Percentiles rank a stretch among this genome's conserved stretches.
These are phyloP conservation scores for Macquaria australasica DNA, from an alignment of 2,113 vertebrate species.

Conservation along the genomic window DNA sequence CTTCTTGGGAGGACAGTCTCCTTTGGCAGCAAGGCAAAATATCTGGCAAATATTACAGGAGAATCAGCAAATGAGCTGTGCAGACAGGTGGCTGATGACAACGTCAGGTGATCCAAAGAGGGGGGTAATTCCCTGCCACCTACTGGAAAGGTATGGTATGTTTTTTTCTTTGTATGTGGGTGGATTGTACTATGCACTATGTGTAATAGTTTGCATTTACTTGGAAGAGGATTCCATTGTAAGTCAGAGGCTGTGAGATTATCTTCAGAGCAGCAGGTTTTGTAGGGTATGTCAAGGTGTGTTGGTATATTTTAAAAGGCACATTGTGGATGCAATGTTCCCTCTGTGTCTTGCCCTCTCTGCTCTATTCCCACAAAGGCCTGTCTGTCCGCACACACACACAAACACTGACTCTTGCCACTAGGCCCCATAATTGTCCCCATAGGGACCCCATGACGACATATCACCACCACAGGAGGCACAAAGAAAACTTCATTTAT, in stretches of 20 bases:
- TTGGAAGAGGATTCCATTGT: slow-evolving; percentile 4
- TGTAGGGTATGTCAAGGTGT: slow-evolving; percentile 21
- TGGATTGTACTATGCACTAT: neutral
- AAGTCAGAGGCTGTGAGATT: slow-evolving; percentile 28
- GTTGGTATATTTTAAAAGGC: slow-evolving; percentile 39
- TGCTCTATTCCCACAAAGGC: slow-evolving; percentile 39
- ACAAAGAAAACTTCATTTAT: slow-evolving; percentile 68
- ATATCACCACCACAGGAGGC: slow-evolving; percentile 63
- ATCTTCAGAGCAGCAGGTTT: slow-evolving; percentile 34
- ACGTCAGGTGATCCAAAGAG: neutral
- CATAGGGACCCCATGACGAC: slow-evolving; percentile 73
- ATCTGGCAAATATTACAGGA: neutral
- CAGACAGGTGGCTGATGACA: too few species aligned
- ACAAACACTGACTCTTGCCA: slow-evolving; percentile 42
- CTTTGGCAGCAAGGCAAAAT: neutral
- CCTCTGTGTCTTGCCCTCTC: slow-evolving; percentile 24
- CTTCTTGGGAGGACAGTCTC: neutral
- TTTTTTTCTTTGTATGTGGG: neutral
- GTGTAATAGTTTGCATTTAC: neutral
- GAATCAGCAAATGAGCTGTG: neutral
- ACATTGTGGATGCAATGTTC: neutral
- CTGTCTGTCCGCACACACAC: slow-evolving; percentile 41
- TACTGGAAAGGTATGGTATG: neutral
- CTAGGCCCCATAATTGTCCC: slow-evolving; percentile 79
- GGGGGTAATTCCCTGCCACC: neutral